Evolutionary conservation across 2,797 vertebrate species (phyloP).

Genomic region (Molossus molossus): DNA sequence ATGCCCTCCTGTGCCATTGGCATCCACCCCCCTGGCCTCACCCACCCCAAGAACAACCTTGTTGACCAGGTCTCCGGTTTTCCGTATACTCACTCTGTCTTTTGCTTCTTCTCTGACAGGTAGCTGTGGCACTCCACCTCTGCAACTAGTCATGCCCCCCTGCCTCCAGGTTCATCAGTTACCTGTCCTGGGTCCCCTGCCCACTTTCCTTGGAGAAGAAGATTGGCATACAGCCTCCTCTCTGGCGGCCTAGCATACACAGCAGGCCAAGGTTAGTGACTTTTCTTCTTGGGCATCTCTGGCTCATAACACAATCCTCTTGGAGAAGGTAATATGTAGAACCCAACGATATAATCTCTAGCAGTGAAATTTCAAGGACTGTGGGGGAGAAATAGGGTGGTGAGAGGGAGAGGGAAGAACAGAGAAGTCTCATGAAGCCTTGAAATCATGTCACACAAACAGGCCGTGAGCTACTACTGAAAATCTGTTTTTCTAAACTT

Average conservation of each 20-base stretch:
- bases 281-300: neutral
- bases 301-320: neutral
- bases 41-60: neutral
- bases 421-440: slow-evolving; percentile 31
- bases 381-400: neutral
- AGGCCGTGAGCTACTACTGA: slow-evolving; percentile 4
- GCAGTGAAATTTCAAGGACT: slow-evolving; percentile 4
- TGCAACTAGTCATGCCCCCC: neutral
- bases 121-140: neutral
- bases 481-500: slow-evolving; percentile 78
- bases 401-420: neutral
- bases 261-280: neutral
- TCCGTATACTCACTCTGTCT: neutral
- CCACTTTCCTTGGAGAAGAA: neutral
- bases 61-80: neutral
- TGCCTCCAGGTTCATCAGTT: neutral
- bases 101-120: neutral
- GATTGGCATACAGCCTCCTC: neutral
- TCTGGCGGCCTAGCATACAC: neutral
- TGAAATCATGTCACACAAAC: slow-evolving; percentile 29
- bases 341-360: neutral
- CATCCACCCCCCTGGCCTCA: neutral
- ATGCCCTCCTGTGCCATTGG: neutral
- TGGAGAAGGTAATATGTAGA: neutral
- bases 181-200: neutral